Evolutionary conservation across 2,113 vertebrate genomes (phyloP).

Genomic region (Morphnarchus princeps): DNA sequence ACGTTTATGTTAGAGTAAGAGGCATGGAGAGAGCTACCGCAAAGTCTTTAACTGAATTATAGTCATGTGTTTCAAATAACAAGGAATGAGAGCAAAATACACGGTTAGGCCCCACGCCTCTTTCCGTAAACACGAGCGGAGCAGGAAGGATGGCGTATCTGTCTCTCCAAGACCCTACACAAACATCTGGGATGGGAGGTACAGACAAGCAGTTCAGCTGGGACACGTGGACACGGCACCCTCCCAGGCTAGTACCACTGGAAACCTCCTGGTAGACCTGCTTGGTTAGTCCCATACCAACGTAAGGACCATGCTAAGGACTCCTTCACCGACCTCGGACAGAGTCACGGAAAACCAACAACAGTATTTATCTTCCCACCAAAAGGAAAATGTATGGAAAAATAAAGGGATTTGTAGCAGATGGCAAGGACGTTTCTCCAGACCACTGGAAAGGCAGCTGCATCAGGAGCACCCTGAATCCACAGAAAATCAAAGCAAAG

Average conservation of each 20-base stretch:
- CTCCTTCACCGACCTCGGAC: neutral
- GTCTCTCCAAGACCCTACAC: neutral
- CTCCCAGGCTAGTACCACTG: neutral
- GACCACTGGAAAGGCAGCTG: neutral
- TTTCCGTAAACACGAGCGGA: accelerated
- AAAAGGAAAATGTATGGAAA: neutral
- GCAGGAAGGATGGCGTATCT: neutral
- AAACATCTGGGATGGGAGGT: accelerated
- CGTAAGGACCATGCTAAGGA: accelerated
- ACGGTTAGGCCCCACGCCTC: neutral
- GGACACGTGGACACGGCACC: accelerated
- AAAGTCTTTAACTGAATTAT: neutral
- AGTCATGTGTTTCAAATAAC: constrained; percentile 24
- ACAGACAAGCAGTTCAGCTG: neutral
- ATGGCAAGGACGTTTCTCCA: neutral
- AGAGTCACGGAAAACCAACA: neutral
- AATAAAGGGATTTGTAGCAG: neutral
- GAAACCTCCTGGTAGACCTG: neutral
- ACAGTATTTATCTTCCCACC: neutral
- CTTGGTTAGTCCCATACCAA: accelerated
- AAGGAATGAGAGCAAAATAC: neutral
- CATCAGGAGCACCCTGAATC: neutral
- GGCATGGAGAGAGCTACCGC: neutral
- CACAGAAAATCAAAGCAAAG: neutral
- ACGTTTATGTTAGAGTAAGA: neutral